Evolutionary conservation across 2,888 invertebrate species (phyloP).

Genomic region (Nectonema munidae): DNA sequence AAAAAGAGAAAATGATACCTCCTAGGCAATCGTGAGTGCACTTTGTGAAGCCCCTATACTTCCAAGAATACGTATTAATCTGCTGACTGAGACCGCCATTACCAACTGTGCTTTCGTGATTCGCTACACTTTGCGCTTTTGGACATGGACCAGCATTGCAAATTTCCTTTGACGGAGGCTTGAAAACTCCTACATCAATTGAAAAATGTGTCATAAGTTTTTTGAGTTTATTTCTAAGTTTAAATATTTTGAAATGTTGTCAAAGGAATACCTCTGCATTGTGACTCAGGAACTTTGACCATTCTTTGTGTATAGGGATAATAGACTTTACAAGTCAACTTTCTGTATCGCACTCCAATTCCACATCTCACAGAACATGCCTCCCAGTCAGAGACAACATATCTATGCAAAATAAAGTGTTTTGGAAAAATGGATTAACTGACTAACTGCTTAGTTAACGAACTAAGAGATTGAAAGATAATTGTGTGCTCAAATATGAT

Average conservation of each 20-base stretch:
- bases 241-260: neutral
- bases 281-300: conserved; percentile 9
- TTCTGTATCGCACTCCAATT: neutral
- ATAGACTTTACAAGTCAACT: conserved; percentile 9
- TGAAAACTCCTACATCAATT: conserved; percentile 8
- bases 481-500: too few species aligned
- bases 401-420: neutral
- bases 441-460: too few species aligned
- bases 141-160: neutral
- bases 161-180: conserved; percentile 6
- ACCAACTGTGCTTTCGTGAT: too few species aligned
- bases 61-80: neutral
- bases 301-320: conserved; percentile 10
- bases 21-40: conserved; percentile 7
- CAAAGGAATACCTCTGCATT: conserved; percentile 9
- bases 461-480: too few species aligned
- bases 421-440: too few species aligned
- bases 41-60: conserved; percentile 2
- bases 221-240: neutral
- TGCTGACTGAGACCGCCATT: neutral
- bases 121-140: neutral
- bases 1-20: neutral
- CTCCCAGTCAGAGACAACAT: conserved; percentile 10
- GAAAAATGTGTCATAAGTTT: neutral
- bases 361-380: neutral